phyloP scores from a whole-genome alignment of 2,113 vertebrate genomes.

The Ameiurus melas region DNA sequence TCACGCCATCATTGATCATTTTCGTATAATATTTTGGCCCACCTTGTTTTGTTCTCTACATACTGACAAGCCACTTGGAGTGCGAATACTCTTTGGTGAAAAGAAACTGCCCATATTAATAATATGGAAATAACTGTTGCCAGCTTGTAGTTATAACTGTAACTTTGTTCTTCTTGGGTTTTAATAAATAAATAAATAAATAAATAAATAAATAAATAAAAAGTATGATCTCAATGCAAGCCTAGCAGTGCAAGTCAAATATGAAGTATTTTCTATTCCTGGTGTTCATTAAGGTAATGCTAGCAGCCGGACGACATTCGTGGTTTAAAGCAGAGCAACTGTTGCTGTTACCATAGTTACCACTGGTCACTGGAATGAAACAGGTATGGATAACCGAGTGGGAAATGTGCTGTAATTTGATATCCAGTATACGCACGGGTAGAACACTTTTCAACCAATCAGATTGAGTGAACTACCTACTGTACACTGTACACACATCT shows the following conservation, averaged over 20 bases:
- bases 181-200: too few species aligned
- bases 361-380: background rate
- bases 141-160: background rate
- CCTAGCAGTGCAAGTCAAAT: background rate
- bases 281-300: constrained; percentile 2
- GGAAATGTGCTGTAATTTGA: background rate
- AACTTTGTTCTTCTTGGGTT: background rate
- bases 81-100: background rate
- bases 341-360: constrained; percentile 29
- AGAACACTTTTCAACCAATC: background rate
- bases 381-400: background rate
- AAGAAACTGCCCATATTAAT: background rate
- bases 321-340: constrained; percentile 13
- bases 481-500: background rate
- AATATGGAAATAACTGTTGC: background rate
- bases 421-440: background rate
- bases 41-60: background rate
- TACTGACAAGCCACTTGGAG: background rate
- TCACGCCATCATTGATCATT: background rate
- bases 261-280: background rate
- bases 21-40: background rate
- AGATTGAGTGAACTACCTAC: background rate
- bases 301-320: background rate
- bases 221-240: background rate
- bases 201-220: too few species aligned